Evolutionary conservation across 2,888 invertebrate genomes (phyloP), one percentile per base, ranked within the genome.

Genomic region (Xestia ashworthii): DNA sequence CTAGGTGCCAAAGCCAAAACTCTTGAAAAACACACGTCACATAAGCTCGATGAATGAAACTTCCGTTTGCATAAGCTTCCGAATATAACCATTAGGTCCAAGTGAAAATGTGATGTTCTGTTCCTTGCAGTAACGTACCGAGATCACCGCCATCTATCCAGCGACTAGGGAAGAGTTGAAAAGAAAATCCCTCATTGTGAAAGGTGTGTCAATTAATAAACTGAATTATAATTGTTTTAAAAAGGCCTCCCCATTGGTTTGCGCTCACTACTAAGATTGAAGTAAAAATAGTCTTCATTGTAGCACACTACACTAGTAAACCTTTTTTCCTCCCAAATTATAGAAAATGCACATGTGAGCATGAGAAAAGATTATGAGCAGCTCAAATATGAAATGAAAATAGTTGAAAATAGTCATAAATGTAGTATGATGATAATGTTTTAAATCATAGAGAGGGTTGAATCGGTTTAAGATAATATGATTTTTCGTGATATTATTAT

Each of bases 381-480:
- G 85, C 75, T 85, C 81, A 77, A 74, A 76, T 48, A 71, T 75
- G 53, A 76, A 76, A 41, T 41, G 11, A 64, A 16, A 60, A 70
- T 62, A 75, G 69, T 77, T 32, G 11, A 64, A 16, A 60, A 70
- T 62, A 75, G 69, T 77, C n/a, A 58, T 64, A 32, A 32, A 32
- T 32, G 32, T 32, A 66, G 3, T 62, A 66, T 76, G 32, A 55
- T 86, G n/a, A 32, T 64, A 64, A 64, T 78, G 48, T 81, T 79
- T 76, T 60, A 73, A 72, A 55, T 64, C 38, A 64, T 86, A 71
- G 60, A 14, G 3, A 25, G 74, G 74, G 79, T 86, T 86, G 78
- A 38, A 71, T 86, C 38, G 62, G 62, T 82, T 70, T 32, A 32
- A 65, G 14, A 58, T n/a, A 55, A 6, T 64, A 16, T 25, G 3